Base-by-base conservation (phyloP, 2,797 vertebrate species). In the Pogonophryne albipinna region DNA sequence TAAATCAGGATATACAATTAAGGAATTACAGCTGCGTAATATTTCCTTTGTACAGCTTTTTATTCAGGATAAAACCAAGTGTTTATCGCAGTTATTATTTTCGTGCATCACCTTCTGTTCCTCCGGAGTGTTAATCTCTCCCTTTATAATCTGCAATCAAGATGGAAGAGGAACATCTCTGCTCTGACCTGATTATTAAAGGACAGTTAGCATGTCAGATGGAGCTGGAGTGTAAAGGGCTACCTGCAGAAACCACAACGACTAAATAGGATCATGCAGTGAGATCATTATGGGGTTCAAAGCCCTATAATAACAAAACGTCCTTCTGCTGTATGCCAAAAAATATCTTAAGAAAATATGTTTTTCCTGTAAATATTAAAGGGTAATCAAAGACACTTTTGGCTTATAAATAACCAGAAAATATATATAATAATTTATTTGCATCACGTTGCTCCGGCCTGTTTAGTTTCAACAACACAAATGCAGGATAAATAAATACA, bases 151-250 rank as follows among this genome's bases (percentile, higher is more conserved):
- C 86, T 92, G 62, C 74, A 74, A 83, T 84, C 84, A 80, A 81
- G 82, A 86, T 80, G 74, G n/a, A 85, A 82, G 66, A 82, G 79
- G 60, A 86, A 84, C 64, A 84, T 90, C 82, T 88, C 80, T 88
- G 66, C 76, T 87, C 70, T 94, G 91, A 94, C 90, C 91, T 87
- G 84, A 90, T 93, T 94, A 93, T 93, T 89, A 67, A 88, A 17
- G 85, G 50, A 45, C 59, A 4, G 62, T 57, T 76, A 44, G 81
- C 88, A 88, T 80, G 67, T 89, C 85, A 92, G 81, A 91, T 91
- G 75, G 78, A 72, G 13, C 10, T 17, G 1, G 1, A 4, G 20
- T 74, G 44, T 87, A 62, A 86, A 49, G 76, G 42, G 31, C 31
- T 57, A 16, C 44, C 17, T n/a, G 34, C 11, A 45, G 66, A 53